phyloP scores from a whole-genome alignment of 2,113 vertebrate species.

The Aplodontia rufa region DNA sequence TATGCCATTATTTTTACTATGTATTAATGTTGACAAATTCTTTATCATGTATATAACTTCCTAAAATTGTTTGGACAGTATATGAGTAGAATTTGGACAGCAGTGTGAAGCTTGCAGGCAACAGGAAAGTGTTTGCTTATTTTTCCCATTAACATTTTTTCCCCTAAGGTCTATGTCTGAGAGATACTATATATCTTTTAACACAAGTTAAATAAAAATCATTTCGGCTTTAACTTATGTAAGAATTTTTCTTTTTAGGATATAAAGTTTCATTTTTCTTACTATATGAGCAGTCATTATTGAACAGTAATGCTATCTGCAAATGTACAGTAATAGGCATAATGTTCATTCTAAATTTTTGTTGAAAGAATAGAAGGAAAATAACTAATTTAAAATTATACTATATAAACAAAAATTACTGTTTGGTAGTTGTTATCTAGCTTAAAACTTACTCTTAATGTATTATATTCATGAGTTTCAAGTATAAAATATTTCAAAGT shows the following conservation, averaged over 20 bases:
- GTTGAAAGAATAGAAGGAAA: background rate
- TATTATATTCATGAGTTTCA: no score
- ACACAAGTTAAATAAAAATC: slow-evolving; percentile 70
- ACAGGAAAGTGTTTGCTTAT: slow-evolving; percentile 63
- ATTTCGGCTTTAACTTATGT: slow-evolving; percentile 72
- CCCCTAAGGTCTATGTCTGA: slow-evolving; percentile 58
- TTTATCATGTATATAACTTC: background rate
- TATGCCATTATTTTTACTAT: background rate
- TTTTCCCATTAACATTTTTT: slow-evolving; percentile 71
- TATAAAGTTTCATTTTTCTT: slow-evolving; percentile 67
- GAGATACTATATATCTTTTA: background rate
- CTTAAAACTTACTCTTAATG: background rate
- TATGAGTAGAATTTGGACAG: slow-evolving; percentile 34
- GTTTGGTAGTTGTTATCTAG: background rate
- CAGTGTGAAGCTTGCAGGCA: background rate
- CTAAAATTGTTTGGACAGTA: slow-evolving; percentile 30
- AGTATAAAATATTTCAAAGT: no score
- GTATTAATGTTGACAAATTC: background rate
- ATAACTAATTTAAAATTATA: slow-evolving; percentile 19
- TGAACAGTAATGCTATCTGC: slow-evolving; percentile 22
- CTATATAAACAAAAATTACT: background rate
- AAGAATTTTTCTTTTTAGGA: slow-evolving; percentile 62
- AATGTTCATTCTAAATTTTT: slow-evolving; percentile 12
- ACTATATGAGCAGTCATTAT: slow-evolving; percentile 51
- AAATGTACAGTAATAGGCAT: slow-evolving; percentile 16